Evolutionary conservation across 2,113 vertebrate species (phyloP).

Genomic region (Parotia lawesii): DNA sequence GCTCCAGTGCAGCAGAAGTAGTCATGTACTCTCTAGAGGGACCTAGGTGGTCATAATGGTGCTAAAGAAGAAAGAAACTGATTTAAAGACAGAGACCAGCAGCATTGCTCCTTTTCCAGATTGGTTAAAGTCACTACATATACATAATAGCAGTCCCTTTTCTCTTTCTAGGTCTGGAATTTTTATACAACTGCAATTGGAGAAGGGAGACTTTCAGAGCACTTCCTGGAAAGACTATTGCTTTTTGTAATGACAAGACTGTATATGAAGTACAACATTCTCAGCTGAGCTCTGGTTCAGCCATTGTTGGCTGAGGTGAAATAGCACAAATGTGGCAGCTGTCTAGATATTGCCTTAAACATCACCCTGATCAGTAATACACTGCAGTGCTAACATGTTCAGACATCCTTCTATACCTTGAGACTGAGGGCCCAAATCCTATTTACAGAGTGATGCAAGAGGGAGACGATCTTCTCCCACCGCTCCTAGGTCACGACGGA

Average conservation of each 20-base stretch:
- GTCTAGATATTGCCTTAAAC: neutral
- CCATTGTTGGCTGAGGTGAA: neutral
- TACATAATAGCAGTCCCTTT: neutral
- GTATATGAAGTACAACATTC: neutral
- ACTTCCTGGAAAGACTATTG: neutral
- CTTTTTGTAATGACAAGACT: neutral
- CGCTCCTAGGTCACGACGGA: neutral
- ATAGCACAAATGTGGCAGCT: neutral
- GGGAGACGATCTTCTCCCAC: neutral
- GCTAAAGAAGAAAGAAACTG: neutral
- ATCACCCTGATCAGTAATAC: neutral
- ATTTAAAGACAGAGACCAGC: neutral
- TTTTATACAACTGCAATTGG: neutral
- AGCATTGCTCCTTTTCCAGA: neutral
- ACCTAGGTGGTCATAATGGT: neutral
- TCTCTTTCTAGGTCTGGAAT: neutral
- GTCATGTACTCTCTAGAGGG: conserved; percentile 23
- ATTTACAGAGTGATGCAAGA: neutral
- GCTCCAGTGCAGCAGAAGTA: neutral
- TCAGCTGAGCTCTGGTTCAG: neutral
- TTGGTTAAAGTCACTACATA: neutral
- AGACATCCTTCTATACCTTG: neutral
- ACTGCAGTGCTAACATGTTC: neutral
- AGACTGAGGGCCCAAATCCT: neutral
- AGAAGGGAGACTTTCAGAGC: neutral